phyloP scores from a whole-genome alignment of 2,113 vertebrate genomes.

The Atractosteus spatula region DNA sequence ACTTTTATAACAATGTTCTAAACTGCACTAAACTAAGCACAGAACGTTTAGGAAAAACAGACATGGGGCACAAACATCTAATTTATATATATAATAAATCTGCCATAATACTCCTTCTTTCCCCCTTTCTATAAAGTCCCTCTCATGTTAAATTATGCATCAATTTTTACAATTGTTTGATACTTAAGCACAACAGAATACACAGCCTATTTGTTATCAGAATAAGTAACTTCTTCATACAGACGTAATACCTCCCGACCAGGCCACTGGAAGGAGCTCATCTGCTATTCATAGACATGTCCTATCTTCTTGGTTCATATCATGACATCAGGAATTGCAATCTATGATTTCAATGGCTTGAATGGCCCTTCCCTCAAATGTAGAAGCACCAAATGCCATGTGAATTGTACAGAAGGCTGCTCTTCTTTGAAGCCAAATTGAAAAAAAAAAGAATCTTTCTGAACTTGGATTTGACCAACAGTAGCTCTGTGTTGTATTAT shows the following conservation, averaged over 20 bases:
- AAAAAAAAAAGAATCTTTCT: slow-evolving; percentile 10
- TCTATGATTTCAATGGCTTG: not conserved
- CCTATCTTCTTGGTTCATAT: not conserved
- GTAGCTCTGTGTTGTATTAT: slow-evolving; percentile 2
- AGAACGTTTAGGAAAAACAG: too few relatives aligned
- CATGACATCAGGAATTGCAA: too few relatives aligned
- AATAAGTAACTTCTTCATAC: not conserved
- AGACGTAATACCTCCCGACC: not conserved
- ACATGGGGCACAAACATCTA: too few relatives aligned
- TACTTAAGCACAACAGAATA: not conserved
- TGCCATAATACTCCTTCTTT: too few relatives aligned
- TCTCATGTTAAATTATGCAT: not conserved
- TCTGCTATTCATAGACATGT: not conserved
- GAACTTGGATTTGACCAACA: not conserved
- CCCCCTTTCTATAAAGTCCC: too few relatives aligned
- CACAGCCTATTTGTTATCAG: not conserved
- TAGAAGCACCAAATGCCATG: slow-evolving; percentile 4
- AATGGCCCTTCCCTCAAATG: not conserved
- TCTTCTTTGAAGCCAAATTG: slow-evolving; percentile 2
- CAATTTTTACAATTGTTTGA: not conserved
- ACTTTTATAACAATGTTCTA: too few relatives aligned
- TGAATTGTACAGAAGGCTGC: not conserved
- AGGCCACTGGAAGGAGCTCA: not conserved
- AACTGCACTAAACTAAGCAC: too few relatives aligned
- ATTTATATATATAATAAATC: too few relatives aligned